These are phyloP conservation scores for Caenorhabditis becei DNA, from an alignment of 2,888 invertebrate genomes.

Conservation along the genomic window DNA sequence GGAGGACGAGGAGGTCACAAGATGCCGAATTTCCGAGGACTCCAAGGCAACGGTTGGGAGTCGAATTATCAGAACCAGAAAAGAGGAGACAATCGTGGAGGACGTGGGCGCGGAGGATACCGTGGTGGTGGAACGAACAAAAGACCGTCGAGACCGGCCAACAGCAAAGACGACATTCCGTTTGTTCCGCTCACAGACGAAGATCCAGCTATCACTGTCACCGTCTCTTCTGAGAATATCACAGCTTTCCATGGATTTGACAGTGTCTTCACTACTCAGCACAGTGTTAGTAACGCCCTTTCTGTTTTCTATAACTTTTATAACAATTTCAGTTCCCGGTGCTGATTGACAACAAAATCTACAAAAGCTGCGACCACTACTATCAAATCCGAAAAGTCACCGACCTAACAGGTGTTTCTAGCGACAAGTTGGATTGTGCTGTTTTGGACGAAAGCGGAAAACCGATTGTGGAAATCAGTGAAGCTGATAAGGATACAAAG, in stretches of 20 bases:
- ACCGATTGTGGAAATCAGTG: conserved; percentile 10
- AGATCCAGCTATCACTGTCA: conserved; percentile 43
- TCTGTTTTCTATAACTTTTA: neutral
- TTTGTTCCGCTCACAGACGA: conserved; percentile 36
- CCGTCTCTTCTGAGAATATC: conserved; percentile 60
- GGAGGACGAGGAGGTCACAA: conserved; percentile 25
- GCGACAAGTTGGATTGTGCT: conserved; percentile 47
- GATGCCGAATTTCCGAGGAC: conserved; percentile 34
- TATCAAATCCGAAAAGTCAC: conserved; percentile 69
- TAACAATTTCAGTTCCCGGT: conserved; percentile 62
- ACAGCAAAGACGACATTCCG: conserved; percentile 51
- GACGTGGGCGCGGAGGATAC: conserved; percentile 12
- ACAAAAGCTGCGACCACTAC: conserved; percentile 71
- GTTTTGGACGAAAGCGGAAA: conserved; percentile 62
- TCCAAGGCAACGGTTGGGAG: conserved; percentile 25
- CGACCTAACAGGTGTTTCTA: conserved; percentile 55
- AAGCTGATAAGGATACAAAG: conserved; percentile 7
- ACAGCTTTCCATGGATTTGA: conserved; percentile 67
- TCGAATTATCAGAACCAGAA: neutral
- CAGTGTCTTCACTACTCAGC: conserved; percentile 69
- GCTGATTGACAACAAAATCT: conserved; percentile 65
- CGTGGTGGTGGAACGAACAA: conserved; percentile 25
- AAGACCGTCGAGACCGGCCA: conserved; percentile 33
- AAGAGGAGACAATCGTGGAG: conserved; percentile 7
- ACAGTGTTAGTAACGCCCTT: conserved; percentile 51